These are phyloP conservation scores for Psammodynastes pulverulentus DNA, from an alignment of 2,113 vertebrate species.

Conservation along the genomic window DNA sequence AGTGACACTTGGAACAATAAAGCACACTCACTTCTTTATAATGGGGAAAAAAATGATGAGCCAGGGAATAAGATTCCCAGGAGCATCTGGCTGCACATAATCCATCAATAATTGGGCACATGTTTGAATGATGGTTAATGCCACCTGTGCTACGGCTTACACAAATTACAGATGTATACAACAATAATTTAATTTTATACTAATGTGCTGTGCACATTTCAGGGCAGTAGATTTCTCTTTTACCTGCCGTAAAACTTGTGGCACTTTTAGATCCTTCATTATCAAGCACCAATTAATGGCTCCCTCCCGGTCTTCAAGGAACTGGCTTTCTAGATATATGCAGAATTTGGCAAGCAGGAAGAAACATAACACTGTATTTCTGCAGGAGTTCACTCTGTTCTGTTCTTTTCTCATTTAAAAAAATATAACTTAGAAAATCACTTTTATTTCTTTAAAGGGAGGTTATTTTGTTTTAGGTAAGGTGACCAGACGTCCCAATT, in stretches of 20 bases:
- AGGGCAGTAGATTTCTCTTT: neutral
- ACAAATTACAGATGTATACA: conserved; percentile 1
- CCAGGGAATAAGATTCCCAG: conserved; percentile 9
- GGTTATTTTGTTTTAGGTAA: neutral
- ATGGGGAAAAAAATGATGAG: neutral
- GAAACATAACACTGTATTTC: neutral
- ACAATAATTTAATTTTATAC: neutral
- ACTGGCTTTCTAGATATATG: neutral
- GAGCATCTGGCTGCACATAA: neutral
- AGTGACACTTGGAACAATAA: neutral
- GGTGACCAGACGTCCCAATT: too few species aligned
- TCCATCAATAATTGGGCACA: conserved; percentile 22
- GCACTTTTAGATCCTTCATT: neutral
- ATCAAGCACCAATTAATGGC: neutral
- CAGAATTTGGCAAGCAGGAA: neutral
- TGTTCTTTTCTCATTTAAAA: neutral
- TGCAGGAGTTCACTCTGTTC: neutral
- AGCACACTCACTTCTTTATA: conserved; percentile 30
- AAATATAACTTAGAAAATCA: neutral
- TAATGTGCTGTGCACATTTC: neutral
- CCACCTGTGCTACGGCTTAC: neutral
- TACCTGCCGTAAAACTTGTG: neutral
- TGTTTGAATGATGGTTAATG: conserved; percentile 12
- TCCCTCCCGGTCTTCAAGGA: neutral
- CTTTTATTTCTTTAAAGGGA: neutral